A percentile compares a stretch with the other conserved stretches of the same genome.
phyloP scores from a whole-genome alignment of 1,140 invertebrate species.

The Trichomalopsis sarcophagae region DNA sequence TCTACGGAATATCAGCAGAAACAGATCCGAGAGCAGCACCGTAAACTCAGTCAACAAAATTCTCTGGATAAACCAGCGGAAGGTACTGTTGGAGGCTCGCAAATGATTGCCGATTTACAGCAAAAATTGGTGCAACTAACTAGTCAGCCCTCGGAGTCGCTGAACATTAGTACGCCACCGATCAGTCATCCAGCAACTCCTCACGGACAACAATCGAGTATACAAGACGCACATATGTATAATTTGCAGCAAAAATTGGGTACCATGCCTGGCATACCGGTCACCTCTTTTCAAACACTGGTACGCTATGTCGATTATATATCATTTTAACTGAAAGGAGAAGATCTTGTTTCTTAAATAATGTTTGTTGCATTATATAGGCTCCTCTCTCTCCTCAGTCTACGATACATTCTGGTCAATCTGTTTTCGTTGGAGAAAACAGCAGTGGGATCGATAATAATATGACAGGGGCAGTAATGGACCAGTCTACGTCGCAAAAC shows the following conservation, averaged over 20 bases:
- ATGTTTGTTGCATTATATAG: slow-evolving; percentile 56
- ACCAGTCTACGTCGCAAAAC: slow-evolving; percentile 52
- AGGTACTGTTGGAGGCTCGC: slow-evolving; percentile 63
- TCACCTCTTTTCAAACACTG: slow-evolving; percentile 63
- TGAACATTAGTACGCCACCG: slow-evolving; percentile 72
- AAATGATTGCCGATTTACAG: slow-evolving; percentile 77
- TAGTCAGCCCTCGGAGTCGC: slow-evolving; percentile 75
- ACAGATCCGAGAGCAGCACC: slow-evolving; percentile 63
- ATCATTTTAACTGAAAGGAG: background rate
- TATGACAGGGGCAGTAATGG: slow-evolving; percentile 28
- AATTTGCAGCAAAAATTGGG: slow-evolving; percentile 78
- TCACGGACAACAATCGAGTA: slow-evolving; percentile 70
- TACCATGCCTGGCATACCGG: slow-evolving; percentile 72
- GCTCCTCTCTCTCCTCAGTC: slow-evolving; percentile 74
- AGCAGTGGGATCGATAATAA: slow-evolving; percentile 38
- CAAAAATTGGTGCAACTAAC: slow-evolving; percentile 76
- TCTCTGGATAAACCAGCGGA: slow-evolving; percentile 73
- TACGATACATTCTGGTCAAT: slow-evolving; percentile 66
- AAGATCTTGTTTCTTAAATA: too few species aligned
- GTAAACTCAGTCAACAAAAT: slow-evolving; percentile 75
- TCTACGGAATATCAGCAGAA: slow-evolving; percentile 65
- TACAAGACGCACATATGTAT: slow-evolving; percentile 77
- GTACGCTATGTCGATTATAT: slow-evolving; percentile 57
- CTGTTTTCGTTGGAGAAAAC: slow-evolving; percentile 49
- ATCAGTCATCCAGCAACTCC: slow-evolving; percentile 78